These are phyloP conservation scores for Nyctibius bracteatus DNA, from an alignment of 2,113 vertebrate genomes.

Conservation along the genomic window DNA sequence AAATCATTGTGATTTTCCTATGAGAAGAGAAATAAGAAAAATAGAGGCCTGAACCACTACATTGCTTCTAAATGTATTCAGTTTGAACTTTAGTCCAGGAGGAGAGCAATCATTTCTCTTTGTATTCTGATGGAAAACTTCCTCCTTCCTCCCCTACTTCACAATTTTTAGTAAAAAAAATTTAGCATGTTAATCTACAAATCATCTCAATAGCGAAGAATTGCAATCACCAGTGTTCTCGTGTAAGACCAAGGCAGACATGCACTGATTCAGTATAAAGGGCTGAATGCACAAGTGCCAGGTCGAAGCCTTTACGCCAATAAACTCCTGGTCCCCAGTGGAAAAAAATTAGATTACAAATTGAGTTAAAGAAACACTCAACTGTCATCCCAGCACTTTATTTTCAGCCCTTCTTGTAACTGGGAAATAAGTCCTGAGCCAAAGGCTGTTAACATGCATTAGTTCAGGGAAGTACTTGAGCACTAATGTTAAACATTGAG, in stretches of 20 bases:
- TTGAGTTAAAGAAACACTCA: not conserved
- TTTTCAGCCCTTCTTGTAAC: not conserved
- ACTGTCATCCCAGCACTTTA: not conserved
- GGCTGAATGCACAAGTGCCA: not conserved
- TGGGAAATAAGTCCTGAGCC: not conserved
- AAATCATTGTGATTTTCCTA: constrained; percentile 23
- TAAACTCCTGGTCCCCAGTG: not conserved
- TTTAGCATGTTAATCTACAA: not conserved
- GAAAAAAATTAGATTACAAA: not conserved
- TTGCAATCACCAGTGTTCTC: constrained; percentile 4
- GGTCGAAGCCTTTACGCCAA: not conserved
- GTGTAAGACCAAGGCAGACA: not conserved
- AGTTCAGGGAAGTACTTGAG: not conserved
- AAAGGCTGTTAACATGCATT: not conserved
- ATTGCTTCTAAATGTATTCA: not conserved
- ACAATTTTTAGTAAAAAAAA: not conserved
- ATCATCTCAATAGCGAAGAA: not conserved
- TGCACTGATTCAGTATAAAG: not conserved
- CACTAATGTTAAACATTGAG: rapidly evolving
- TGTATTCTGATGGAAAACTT: constrained; percentile 31
- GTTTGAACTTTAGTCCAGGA: not conserved
- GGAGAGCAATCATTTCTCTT: constrained; percentile 39
- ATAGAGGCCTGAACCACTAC: not conserved
- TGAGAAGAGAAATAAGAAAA: constrained; percentile 29
- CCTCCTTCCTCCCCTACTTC: not conserved